Conservation (phyloP, 2,113 vertebrate genomes). For the Lontra canadensis region DNA sequence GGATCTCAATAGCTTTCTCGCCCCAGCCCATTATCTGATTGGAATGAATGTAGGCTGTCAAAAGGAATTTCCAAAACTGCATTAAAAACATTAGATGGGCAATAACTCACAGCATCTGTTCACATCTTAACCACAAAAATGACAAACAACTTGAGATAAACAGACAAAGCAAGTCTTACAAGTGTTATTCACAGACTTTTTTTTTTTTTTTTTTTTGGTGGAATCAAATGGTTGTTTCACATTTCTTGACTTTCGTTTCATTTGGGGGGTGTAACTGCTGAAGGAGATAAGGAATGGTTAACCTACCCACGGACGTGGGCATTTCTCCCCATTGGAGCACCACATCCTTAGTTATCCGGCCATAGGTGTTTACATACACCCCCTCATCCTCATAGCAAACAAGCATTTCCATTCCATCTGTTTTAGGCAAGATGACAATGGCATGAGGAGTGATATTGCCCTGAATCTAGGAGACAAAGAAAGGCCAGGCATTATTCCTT, state of each 20-base stretch:
- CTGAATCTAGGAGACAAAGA: slow-evolving; percentile 92
- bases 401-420: slow-evolving; percentile 99
- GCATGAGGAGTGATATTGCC: slow-evolving; percentile 98
- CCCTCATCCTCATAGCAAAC: slow-evolving; percentile 99
- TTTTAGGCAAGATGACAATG: slow-evolving; percentile 99
- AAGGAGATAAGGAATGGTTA: slow-evolving; percentile 80
- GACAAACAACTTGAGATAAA: slow-evolving; percentile 79
- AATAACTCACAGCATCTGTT: slow-evolving; percentile 75
- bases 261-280: slow-evolving; percentile 65
- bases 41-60: slow-evolving; percentile 99
- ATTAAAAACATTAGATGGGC: slow-evolving; percentile 79
- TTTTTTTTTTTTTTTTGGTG: slow-evolving; percentile 58
- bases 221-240: slow-evolving; percentile 78
- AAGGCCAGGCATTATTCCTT: slow-evolving; percentile 63
- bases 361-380: slow-evolving; percentile 99
- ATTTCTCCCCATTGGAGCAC: slow-evolving; percentile 99
- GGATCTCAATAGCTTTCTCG: slow-evolving; percentile 99
- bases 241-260: slow-evolving; percentile 68
- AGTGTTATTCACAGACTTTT: slow-evolving; percentile 73
- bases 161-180: slow-evolving; percentile 74
- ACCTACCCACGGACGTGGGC: slow-evolving; percentile 99
- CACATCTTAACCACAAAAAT: slow-evolving; percentile 81
- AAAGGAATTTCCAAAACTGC: slow-evolving; percentile 82
- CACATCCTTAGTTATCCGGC: slow-evolving; percentile 99
- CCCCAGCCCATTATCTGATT: slow-evolving; percentile 99